Base-by-base conservation (phyloP, 1,140 invertebrate species). In the Ooceraea biroi region DNA sequence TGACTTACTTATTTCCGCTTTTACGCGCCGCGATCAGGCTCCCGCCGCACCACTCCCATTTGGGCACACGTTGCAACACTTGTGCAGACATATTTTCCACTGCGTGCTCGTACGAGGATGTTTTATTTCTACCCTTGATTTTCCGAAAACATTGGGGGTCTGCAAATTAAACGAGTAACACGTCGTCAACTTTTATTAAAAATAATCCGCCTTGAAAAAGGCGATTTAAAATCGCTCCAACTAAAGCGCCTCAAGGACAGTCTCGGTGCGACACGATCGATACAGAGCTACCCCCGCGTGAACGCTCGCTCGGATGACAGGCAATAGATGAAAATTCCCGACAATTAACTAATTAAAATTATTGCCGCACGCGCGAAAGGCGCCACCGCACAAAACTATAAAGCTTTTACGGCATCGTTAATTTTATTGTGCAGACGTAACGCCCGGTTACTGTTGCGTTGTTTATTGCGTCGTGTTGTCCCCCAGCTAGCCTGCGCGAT, bases 391-490 rank as follows among this genome's bases (percentile, higher is more conserved):
- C 36, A 25, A 19, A 69, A 55, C 50, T 74, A 76, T 36, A 61
- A 76, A 50, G 50, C 25, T 63, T 60, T 60, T 74, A 60, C 11
- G 17, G 8, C 12, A 65, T 65, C 46, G 1, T 76, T 76, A 76
- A 65, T 65, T 65, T 77, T 77, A 77, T 50, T 63, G 41, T 22
- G 14, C 14, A 19, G 19, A 52, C 27, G 48, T 50, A 50, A 52
- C 11, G 41, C 8, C 19, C 19, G 36, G 10, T 50, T 52, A 77
- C 30, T 65, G 50, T 61, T 60, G n/a, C 25, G 46, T 41, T 74
- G 41, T 74, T 65, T 77, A 77, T 41, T 65, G 36, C 71, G 3
- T 8, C 52, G 22, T 73, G 17, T 69, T 22, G 3, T 60, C 12
- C n/a, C 5, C 11, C 0, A 36, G 25, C n/a, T 27, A 61, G 5